Conservation (phyloP, 2,797 vertebrate genomes). For the Rhynchotus rufescens region DNA sequence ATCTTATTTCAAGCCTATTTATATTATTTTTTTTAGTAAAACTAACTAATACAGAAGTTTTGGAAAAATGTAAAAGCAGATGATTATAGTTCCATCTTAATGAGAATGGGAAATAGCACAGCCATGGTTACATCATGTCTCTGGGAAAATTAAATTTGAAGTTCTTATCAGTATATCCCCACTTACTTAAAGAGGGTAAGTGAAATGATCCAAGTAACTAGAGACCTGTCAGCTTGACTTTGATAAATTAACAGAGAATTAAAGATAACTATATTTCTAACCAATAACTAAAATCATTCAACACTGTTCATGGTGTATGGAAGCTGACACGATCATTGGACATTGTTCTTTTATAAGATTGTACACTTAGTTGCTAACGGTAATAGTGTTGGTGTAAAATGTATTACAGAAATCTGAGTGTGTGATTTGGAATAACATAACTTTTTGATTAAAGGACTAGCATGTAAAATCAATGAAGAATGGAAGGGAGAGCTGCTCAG, state of each 20-base stretch:
- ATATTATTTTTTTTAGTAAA: not conserved
- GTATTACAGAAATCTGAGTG: not conserved
- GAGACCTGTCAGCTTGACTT: not conserved
- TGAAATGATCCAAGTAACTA: not conserved
- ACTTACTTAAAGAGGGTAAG: not conserved
- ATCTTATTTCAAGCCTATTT: not conserved
- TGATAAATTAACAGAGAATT: not conserved
- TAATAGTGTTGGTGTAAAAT: not conserved
- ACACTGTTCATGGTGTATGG: not conserved
- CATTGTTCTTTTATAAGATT: not conserved
- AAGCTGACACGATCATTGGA: not conserved
- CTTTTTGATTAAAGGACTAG: not conserved
- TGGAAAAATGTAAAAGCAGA: not conserved
- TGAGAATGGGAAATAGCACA: not conserved
- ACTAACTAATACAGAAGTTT: not conserved
- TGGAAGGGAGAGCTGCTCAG: not conserved
- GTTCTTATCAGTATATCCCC: not conserved
- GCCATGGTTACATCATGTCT: not conserved
- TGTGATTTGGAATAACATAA: not conserved
- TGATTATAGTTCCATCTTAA: not conserved
- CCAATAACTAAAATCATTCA: constrained; percentile 3
- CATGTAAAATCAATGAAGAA: constrained; percentile 1
- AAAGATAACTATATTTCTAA: not conserved
- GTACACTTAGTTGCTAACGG: not conserved
- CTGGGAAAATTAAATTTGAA: not conserved